Evolutionary conservation across 2,797 vertebrate species (phyloP).

Genomic region (Oreonectes daqikongensis): DNA sequence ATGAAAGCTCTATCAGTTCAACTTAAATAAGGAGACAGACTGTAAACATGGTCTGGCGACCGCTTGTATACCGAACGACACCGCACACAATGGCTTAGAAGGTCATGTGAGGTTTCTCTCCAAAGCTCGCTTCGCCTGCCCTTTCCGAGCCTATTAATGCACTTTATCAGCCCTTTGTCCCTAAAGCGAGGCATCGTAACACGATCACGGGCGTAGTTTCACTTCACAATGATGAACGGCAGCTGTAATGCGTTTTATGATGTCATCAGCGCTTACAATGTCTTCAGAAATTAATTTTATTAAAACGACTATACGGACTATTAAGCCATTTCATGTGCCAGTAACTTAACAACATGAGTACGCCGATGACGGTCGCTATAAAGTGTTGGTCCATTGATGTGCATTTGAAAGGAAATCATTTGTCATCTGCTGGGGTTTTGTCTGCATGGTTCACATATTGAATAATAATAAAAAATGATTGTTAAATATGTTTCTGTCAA

Average conservation of each 20-base stretch:
- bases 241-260: constrained; percentile 85
- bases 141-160: constrained; percentile 78
- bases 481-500: neutral
- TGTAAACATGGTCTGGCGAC: constrained; percentile 40
- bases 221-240: constrained; percentile 80
- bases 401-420: constrained; percentile 33
- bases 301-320: constrained; percentile 87
- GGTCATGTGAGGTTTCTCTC: constrained; percentile 51
- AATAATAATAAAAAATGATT: neutral
- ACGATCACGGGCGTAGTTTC: constrained; percentile 79
- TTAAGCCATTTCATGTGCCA: constrained; percentile 86
- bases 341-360: constrained; percentile 76
- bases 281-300: constrained; percentile 95
- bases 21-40: constrained; percentile 21
- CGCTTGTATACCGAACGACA: constrained; percentile 68
- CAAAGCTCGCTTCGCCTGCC: constrained; percentile 66
- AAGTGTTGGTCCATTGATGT: constrained; percentile 54
- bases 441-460: neutral
- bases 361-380: constrained; percentile 46
- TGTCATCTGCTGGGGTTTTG: constrained; percentile 1
- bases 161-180: constrained; percentile 71
- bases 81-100: constrained; percentile 39
- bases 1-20: constrained; percentile 23
- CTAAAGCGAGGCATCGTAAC: constrained; percentile 76
- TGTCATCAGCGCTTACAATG: constrained; percentile 88